phyloP scores from a whole-genome alignment of 2,113 vertebrate species.

The Cranoglanis bouderius region DNA sequence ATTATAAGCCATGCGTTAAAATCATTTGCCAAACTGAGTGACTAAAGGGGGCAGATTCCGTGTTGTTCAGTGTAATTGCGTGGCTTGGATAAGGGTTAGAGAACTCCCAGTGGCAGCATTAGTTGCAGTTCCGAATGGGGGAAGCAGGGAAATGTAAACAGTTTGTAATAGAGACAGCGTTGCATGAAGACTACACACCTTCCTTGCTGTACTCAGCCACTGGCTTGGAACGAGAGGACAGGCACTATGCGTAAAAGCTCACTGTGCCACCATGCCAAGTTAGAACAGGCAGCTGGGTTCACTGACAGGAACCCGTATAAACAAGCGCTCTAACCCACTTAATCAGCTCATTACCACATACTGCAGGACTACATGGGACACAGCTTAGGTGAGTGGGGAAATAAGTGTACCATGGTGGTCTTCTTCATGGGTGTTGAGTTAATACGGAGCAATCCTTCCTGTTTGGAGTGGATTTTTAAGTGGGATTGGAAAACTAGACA shows the following conservation, averaged over 20 bases:
- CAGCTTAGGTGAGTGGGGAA: constrained; percentile 35
- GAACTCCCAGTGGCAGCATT: constrained; percentile 57
- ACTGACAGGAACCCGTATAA: constrained; percentile 61
- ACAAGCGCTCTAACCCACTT: constrained; percentile 52
- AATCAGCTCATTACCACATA: constrained; percentile 50
- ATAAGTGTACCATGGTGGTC: constrained; percentile 43
- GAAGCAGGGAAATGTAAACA: constrained; percentile 59
- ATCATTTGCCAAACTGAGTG: background rate
- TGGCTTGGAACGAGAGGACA: constrained; percentile 58
- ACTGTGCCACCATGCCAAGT: constrained; percentile 51
- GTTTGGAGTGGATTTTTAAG: constrained; percentile 17
- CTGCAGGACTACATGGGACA: constrained; percentile 37
- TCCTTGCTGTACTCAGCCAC: constrained; percentile 56
- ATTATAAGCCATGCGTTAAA: background rate
- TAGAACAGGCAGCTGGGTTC: constrained; percentile 45
- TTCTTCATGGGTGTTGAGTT: constrained; percentile 42
- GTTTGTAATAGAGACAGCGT: constrained; percentile 40
- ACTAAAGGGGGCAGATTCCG: background rate
- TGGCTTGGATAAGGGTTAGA: constrained; percentile 55
- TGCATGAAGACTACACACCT: constrained; percentile 56
- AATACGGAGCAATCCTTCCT: constrained; percentile 32
- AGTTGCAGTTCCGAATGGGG: constrained; percentile 56
- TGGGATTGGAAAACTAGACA: constrained; percentile 7
- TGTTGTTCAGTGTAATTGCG: background rate
- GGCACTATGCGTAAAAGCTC: constrained; percentile 42